Evolutionary conservation across 2,113 vertebrate species (phyloP).

Genomic region (Odocoileus hemionus): DNA sequence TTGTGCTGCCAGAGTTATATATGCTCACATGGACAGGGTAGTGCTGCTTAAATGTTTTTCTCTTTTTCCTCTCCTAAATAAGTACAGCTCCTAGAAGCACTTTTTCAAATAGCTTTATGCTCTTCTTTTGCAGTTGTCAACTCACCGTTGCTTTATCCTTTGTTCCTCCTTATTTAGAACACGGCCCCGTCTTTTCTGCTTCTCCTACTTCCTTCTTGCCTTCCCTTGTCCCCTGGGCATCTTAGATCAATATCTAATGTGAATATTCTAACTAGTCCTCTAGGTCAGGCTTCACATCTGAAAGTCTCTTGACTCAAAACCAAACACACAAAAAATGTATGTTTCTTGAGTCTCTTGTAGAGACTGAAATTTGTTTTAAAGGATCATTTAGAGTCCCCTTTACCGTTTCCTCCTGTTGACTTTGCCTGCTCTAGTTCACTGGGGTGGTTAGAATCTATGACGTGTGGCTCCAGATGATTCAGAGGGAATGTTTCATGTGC

Average conservation of each 20-base stretch:
- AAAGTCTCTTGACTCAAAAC: conserved; percentile 1
- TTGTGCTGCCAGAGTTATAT: not conserved
- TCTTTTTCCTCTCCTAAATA: not conserved
- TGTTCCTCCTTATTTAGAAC: not conserved
- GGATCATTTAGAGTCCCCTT: not conserved
- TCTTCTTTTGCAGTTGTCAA: not conserved
- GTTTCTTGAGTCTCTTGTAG: not conserved
- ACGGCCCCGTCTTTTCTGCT: not conserved
- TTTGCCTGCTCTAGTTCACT: not conserved
- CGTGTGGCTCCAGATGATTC: not conserved
- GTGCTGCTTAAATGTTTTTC: not conserved
- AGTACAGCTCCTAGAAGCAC: not conserved
- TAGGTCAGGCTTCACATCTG: not conserved
- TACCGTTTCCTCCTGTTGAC: not conserved
- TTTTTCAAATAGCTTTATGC: not conserved
- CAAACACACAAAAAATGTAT: not conserved
- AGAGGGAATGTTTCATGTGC: not conserved
- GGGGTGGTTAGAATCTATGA: not conserved
- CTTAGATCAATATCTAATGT: not conserved
- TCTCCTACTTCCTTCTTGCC: not conserved
- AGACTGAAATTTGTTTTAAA: not conserved
- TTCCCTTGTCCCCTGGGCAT: not conserved
- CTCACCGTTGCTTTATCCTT: not conserved
- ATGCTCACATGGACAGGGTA: not conserved
- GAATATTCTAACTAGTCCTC: not conserved